Conservation (phyloP, 2,113 vertebrate genomes). For the Cygnus atratus region DNA sequence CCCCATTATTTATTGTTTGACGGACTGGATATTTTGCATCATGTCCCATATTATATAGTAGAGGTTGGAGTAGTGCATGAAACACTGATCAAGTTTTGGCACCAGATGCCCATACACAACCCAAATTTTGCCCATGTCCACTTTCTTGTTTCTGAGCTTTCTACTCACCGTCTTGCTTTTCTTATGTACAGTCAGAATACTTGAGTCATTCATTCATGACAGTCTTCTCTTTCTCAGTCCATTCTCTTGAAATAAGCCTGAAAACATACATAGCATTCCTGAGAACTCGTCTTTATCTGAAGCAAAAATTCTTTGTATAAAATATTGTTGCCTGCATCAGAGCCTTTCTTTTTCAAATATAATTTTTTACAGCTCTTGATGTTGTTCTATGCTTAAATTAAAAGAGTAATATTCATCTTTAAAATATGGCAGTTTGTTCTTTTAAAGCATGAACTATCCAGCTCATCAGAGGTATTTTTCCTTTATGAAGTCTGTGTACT, state of each 20-base stretch:
- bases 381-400: background rate
- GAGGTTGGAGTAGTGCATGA: background rate
- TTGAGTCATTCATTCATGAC: background rate
- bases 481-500: background rate
- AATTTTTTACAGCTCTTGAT: background rate
- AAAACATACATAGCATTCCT: background rate
- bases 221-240: background rate
- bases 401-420: background rate
- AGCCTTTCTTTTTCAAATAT: background rate
- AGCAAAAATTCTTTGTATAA: background rate
- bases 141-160: background rate
- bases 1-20: background rate
- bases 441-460: background rate
- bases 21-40: background rate
- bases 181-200: background rate
- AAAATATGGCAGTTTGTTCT: background rate
- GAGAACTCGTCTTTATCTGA: background rate
- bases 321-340: background rate
- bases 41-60: background rate
- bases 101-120: background rate
- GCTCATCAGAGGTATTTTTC: background rate
- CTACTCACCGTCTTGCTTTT: background rate
- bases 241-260: background rate
- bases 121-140: background rate
- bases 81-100: background rate